Percentiles rank a stretch among this genome's conserved stretches.
phyloP scores from a whole-genome alignment of 1,140 invertebrate genomes.

The Apis laboriosa region DNA sequence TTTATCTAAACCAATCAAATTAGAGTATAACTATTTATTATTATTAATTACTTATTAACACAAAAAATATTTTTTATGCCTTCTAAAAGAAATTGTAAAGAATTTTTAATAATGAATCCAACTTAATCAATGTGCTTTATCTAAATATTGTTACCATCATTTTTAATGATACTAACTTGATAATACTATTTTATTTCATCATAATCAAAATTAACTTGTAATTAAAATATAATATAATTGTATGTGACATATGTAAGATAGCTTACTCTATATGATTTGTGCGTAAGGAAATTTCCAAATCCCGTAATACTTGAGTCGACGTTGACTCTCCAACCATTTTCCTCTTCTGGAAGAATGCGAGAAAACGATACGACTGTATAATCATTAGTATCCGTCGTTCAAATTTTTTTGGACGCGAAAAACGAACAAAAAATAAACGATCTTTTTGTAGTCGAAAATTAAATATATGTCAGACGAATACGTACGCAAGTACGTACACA shows the following conservation, averaged over 20 bases:
- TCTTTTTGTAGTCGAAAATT: slow-evolving; percentile 11
- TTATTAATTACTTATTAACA: too few relatives aligned
- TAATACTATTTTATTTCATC: too few relatives aligned
- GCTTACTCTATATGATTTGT: slow-evolving; percentile 99
- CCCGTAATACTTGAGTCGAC: slow-evolving; percentile 98
- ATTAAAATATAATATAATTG: background rate
- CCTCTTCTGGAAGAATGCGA: slow-evolving; percentile 91
- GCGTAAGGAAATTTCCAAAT: slow-evolving; percentile 98
- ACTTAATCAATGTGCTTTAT: too few relatives aligned
- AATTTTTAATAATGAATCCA: too few relatives aligned
- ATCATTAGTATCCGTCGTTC: slow-evolving; percentile 73
- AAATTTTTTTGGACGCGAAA: slow-evolving; percentile 12
- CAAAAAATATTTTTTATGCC: too few relatives aligned
- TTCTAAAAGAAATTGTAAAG: too few relatives aligned
- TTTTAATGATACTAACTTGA: too few relatives aligned
- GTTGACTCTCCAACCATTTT: slow-evolving; percentile 98
- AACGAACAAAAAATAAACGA: slow-evolving; percentile 50
- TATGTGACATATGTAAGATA: background rate
- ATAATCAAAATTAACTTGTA: too few relatives aligned
- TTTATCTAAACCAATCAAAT: too few relatives aligned
- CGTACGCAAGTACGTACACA: background rate
- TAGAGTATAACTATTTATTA: too few relatives aligned
- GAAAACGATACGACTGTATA: slow-evolving; percentile 79
- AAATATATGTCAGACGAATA: slow-evolving; percentile 3
- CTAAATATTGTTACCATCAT: too few relatives aligned